Base-by-base conservation (phyloP, 1,140 invertebrate genomes). In the Andrena cerasifolii region DNA sequence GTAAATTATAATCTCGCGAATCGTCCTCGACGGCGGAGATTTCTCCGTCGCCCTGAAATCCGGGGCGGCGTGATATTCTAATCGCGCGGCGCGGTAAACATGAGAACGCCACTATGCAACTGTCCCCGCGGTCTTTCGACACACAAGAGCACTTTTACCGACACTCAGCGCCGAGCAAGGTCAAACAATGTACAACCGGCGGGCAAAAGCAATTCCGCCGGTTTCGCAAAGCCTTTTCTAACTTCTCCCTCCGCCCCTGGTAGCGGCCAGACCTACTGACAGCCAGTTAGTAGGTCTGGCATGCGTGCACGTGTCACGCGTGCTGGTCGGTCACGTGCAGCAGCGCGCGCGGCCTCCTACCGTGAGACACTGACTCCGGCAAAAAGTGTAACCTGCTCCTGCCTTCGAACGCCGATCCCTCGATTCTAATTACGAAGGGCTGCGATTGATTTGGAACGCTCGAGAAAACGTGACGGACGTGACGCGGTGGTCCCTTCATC, bases 241-340 rank as follows among this genome's bases (percentile, higher is more conserved):
- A 78, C 71, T 72, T 86, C 80, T 85, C 54, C 74, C 36, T 40
- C 54, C 53, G 76, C 58, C 53, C 77, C 40, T 74, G 36, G 43
- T 67, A 58, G 51, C 49, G 58, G 58, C 31, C 53, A 80, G 83
- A 70, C 83, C 67, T 61, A 74, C 77, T 73, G 72, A 80, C 77
- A 66, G 49, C n/a, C 56, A 40, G 65, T 79, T 75, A 66, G 56
- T 72, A 65, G 68, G 67, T 77, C 80, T 86, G 84, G 84, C 84
- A 85, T 86, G 80, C 81, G 67, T 83, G 78, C 85, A 86, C 84
- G 85, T 86, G 83, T 78, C 71, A 81, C 78, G 78, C 70, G 78
- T 76, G 75, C 56, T 40, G 61, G 28, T 54, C 31, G 47, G 78
- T 85, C 85, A 86, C 85, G 84, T 86, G 83, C 71, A 83, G 51